Evolutionary conservation across 2,797 vertebrate species (phyloP).

Genomic region (Champsocephalus gunnari): DNA sequence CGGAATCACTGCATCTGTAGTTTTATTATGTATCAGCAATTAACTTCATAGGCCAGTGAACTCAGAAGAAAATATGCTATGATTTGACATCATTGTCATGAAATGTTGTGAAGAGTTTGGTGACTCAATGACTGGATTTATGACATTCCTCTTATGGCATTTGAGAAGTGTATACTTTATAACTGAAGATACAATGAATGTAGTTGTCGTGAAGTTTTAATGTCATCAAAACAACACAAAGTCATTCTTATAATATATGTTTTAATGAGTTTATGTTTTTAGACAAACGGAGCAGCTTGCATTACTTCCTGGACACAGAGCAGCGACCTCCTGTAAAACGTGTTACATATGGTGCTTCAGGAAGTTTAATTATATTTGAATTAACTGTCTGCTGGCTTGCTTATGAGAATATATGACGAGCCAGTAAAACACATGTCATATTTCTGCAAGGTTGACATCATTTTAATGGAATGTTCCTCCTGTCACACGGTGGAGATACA

Average conservation of each 20-base stretch:
- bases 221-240: not conserved
- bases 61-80: not conserved
- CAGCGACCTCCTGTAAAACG: slow-evolving; percentile 38
- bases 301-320: not conserved
- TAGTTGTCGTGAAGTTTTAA: not conserved
- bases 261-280: not conserved
- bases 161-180: not conserved
- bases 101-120: not conserved
- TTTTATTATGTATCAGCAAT: not conserved
- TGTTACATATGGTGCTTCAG: slow-evolving; percentile 44
- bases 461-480: slow-evolving; percentile 70
- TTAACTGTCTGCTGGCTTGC: slow-evolving; percentile 50
- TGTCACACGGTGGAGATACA: slow-evolving; percentile 49
- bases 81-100: not conserved
- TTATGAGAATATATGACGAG: slow-evolving; percentile 57
- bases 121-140: not conserved
- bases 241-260: not conserved
- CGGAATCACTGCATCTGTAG: too few species aligned
- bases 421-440: slow-evolving; percentile 58
- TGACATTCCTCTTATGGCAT: not conserved
- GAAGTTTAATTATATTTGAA: slow-evolving; percentile 70
- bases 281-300: slow-evolving; percentile 7
- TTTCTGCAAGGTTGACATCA: slow-evolving; percentile 70
- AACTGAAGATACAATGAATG: not conserved
- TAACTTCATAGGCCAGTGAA: not conserved